Evolutionary conservation across 2,888 invertebrate species (phyloP).

Genomic region (Emmelina monodactyla): DNA sequence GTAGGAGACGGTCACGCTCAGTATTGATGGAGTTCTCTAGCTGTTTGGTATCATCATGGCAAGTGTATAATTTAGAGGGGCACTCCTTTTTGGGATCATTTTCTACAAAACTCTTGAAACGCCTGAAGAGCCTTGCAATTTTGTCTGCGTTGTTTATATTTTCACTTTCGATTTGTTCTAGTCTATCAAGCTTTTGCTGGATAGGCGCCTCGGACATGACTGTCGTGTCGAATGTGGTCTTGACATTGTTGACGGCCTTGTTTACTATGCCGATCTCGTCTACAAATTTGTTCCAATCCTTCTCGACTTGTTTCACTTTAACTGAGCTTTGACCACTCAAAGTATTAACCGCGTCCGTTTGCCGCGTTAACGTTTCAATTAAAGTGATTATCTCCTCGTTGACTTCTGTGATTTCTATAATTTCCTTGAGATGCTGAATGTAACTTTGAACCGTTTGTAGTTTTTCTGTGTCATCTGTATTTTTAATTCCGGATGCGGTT

Average conservation of each 20-base stretch:
- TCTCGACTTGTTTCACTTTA: slow-evolving; percentile 64
- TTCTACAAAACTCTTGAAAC: slow-evolving; percentile 69
- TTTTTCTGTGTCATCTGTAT: slow-evolving; percentile 32
- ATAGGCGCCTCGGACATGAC: slow-evolving; percentile 71
- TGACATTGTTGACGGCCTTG: slow-evolving; percentile 53
- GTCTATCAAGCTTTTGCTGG: slow-evolving; percentile 70
- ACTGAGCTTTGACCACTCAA: slow-evolving; percentile 56
- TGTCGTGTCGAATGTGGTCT: slow-evolving; percentile 61
- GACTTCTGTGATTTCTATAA: slow-evolving; percentile 73
- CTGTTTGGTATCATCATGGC: slow-evolving; percentile 73
- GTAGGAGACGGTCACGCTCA: slow-evolving; percentile 79
- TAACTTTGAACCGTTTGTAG: slow-evolving; percentile 57
- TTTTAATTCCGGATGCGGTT: slow-evolving; percentile 27
- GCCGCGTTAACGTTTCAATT: slow-evolving; percentile 68
- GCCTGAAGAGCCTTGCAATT: slow-evolving; percentile 68
- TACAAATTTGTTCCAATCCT: slow-evolving; percentile 76
- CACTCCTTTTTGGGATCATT: slow-evolving; percentile 75
- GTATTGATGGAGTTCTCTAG: slow-evolving; percentile 73
- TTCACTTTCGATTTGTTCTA: slow-evolving; percentile 74
- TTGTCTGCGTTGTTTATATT: slow-evolving; percentile 71
- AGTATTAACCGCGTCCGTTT: slow-evolving; percentile 74
- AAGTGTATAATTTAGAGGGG: slow-evolving; percentile 71
- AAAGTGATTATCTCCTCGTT: slow-evolving; percentile 72
- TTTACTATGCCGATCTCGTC: slow-evolving; percentile 68
- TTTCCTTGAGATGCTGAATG: slow-evolving; percentile 66